Percentiles rank a stretch among this genome's conserved stretches.
Conservation (phyloP, 1,140 invertebrate genomes). For the Muscidifurax raptorellus region DNA sequence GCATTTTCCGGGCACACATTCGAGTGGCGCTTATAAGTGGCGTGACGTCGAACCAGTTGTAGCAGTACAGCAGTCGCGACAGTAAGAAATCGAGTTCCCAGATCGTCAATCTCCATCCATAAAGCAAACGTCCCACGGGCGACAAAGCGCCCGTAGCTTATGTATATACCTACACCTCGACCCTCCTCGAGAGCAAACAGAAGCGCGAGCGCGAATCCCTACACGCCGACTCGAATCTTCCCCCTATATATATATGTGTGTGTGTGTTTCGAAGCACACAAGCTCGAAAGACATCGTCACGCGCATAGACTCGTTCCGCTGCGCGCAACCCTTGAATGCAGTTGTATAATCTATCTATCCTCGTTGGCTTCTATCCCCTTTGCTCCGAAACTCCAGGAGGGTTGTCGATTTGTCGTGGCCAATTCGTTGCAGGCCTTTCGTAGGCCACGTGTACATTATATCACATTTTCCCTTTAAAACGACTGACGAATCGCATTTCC, state of each 20-base stretch:
- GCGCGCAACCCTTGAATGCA: conserved; percentile 34
- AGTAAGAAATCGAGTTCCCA: conserved; percentile 28
- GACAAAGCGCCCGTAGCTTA: not conserved
- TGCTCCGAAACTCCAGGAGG: not conserved
- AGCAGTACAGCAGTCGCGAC: not conserved
- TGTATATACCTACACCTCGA: not conserved
- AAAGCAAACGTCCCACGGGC: conserved; percentile 18
- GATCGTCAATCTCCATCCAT: conserved; percentile 38
- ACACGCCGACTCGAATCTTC: not conserved
- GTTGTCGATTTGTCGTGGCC: conserved; percentile 28
- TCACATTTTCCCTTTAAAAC: not conserved
- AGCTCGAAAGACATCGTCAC: not conserved
- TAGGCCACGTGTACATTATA: too few relatives aligned
- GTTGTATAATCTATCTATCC: not conserved
- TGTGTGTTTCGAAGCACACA: not conserved
- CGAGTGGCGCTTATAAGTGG: conserved; percentile 21
- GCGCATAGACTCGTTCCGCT: not conserved
- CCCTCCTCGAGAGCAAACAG: conserved; percentile 16
- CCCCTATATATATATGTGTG: too few relatives aligned
- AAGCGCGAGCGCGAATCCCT: conserved; percentile 2
- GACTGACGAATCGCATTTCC: not conserved
- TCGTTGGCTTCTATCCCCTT: not conserved
- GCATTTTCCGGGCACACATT: not conserved
- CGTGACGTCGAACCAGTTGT: conserved; percentile 10
- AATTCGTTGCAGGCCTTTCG: conserved; percentile 34